Base-by-base conservation (phyloP, 2,113 vertebrate species). In the Meles meles region DNA sequence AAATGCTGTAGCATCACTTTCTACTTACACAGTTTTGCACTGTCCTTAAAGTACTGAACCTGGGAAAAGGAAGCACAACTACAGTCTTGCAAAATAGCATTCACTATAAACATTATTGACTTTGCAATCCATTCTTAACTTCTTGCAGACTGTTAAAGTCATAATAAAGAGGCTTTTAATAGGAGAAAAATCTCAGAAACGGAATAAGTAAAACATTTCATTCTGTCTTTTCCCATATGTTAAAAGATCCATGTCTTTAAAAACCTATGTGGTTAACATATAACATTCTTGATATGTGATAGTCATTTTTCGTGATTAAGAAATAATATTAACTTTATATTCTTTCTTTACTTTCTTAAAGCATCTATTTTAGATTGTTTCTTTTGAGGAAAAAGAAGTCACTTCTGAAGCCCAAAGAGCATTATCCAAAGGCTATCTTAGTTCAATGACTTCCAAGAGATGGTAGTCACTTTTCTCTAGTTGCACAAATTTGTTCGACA, bases 401-500 rank as follows among this genome's bases (percentile, higher is more conserved):
- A 69, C 14, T 82, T 69, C 13, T 90, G 57, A 90, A 94, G 74
- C n/a, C 52, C 61, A 87, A 61, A 87, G 31, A 20, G 8, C 20
- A 31, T 67, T 21, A 29, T 39, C 61, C 83, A 95, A 85, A 95
- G 80, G 8, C 27, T 87, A 55, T 29, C 25, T 25, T 21, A 25
- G n/a, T 80, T 84, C 81, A 57, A 8, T 44, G n/a, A 87, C 20
- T 86, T 7, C 2, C 42, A 49, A 96, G 86, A 89, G 83, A 90
- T 3, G 69, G 74, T 55, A 90, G 47, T 90, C 93, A 94, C 87
- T 87, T 87, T 96, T 76, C 80, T 92, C 94, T 90, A 49, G 74
- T 95, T 63, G 90, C 39, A 90, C 67, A 92, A 83, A 94, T 92
- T 93, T 94, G 80, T 65, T 49, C 69, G 94, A 91, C 83, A 92